phyloP scores from a whole-genome alignment of 2,113 vertebrate species.

The Cyprinus carpio region DNA sequence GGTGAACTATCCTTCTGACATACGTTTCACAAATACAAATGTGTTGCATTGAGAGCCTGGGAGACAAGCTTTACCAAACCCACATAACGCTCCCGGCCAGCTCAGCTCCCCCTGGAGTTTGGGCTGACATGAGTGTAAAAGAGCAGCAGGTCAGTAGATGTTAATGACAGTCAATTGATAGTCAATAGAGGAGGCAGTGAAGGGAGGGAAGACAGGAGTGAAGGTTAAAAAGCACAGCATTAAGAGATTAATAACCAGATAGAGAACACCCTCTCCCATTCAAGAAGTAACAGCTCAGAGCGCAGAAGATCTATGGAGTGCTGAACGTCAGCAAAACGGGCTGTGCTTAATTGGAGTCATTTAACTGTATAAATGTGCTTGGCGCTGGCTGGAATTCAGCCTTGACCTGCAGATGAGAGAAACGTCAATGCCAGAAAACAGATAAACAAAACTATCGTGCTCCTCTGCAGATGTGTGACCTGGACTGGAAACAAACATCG shows the following conservation, averaged over 20 bases:
- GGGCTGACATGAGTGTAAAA: conserved; percentile 45
- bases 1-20: background rate
- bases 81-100: background rate
- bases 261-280: conserved; percentile 17
- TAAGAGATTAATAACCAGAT: conserved; percentile 50
- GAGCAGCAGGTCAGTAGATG: conserved; percentile 47
- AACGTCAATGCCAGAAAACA: conserved; percentile 43
- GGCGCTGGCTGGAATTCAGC: conserved; percentile 40
- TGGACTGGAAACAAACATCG: background rate
- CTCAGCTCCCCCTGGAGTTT: conserved; percentile 52
- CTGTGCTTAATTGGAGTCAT: conserved; percentile 56
- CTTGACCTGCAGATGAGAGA: conserved; percentile 27
- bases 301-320: conserved; percentile 28
- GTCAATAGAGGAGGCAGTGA: conserved; percentile 47
- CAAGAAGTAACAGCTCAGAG: conserved; percentile 20
- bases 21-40: background rate
- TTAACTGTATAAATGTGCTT: conserved; percentile 56
- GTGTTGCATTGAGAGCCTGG: background rate
- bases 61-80: conserved; percentile 14
- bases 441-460: conserved; percentile 15
- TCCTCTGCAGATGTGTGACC: background rate
- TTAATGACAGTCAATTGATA: conserved; percentile 59
- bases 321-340: conserved; percentile 40
- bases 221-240: conserved; percentile 56
- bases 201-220: conserved; percentile 33